phyloP scores from a whole-genome alignment of 2,888 invertebrate species.

The Perizoma affinitatum region DNA sequence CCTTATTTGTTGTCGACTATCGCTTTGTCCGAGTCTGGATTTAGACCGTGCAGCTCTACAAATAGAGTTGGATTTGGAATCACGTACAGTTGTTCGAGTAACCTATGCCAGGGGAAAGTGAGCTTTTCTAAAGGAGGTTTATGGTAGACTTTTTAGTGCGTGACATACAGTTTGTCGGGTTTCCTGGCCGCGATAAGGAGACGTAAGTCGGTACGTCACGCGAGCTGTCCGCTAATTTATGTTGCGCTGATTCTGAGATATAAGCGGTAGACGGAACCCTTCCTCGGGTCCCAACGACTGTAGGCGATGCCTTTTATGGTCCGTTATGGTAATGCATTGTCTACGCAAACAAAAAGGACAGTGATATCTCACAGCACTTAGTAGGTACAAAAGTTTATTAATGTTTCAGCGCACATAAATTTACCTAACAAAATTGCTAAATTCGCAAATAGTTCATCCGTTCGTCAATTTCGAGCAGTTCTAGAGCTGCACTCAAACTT shows the following conservation, averaged over 20 bases:
- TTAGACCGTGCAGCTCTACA: slow-evolving; percentile 52
- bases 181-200: slow-evolving; percentile 80
- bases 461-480: slow-evolving; percentile 15
- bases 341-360: slow-evolving; percentile 40
- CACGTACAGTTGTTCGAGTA: slow-evolving; percentile 40
- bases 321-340: slow-evolving; percentile 70
- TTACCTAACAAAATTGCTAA: slow-evolving; percentile 17
- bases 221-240: slow-evolving; percentile 82
- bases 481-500: slow-evolving; percentile 16
- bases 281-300: slow-evolving; percentile 42
- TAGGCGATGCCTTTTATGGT: slow-evolving; percentile 41
- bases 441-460: slow-evolving; percentile 22
- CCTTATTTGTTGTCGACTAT: slow-evolving; percentile 71
- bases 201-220: slow-evolving; percentile 81
- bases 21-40: slow-evolving; percentile 47
- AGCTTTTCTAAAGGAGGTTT: slow-evolving; percentile 57
- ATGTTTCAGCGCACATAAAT: slow-evolving; percentile 13
- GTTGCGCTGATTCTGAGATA: slow-evolving; percentile 80
- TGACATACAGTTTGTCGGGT: slow-evolving; percentile 60
- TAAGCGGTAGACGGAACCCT: slow-evolving; percentile 63
- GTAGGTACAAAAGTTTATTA: not conserved
- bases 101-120: slow-evolving; percentile 55
- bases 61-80: slow-evolving; percentile 64
- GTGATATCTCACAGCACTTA: slow-evolving; percentile 1
- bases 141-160: slow-evolving; percentile 57